These are phyloP conservation scores for Trachelus iudaicus DNA, from an alignment of 2,888 invertebrate genomes.

Conservation along the genomic window DNA sequence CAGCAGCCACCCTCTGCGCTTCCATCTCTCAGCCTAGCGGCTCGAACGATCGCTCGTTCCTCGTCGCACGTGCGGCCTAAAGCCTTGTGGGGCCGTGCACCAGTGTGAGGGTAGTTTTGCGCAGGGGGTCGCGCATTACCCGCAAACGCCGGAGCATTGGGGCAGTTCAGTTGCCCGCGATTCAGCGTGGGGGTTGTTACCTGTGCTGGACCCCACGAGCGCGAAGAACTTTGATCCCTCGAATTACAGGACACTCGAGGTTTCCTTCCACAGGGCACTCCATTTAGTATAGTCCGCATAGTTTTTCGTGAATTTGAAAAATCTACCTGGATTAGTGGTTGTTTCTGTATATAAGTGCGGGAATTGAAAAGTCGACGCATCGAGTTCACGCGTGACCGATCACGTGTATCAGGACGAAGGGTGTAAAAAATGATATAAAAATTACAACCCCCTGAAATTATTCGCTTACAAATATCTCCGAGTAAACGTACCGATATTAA, in stretches of 20 bases:
- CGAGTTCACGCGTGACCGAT: neutral
- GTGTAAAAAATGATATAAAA: neutral
- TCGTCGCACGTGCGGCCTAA: conserved; percentile 23
- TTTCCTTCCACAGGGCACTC: neutral
- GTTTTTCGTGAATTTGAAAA: too few species aligned
- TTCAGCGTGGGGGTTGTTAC: conserved; percentile 55
- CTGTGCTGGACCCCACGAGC: conserved; percentile 9
- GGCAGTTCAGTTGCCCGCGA: conserved; percentile 59
- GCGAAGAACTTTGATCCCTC: neutral
- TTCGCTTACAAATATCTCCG: neutral
- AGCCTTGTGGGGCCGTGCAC: conserved; percentile 16
- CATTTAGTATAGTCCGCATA: neutral
- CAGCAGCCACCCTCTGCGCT: neutral
- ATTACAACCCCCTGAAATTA: neutral
- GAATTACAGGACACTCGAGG: neutral
- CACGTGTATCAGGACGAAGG: neutral
- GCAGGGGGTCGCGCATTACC: conserved; percentile 60
- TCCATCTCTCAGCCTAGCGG: neutral
- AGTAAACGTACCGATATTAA: neutral
- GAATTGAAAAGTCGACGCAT: neutral
- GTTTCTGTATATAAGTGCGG: neutral
- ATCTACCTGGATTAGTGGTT: neutral
- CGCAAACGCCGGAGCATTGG: conserved; percentile 26
- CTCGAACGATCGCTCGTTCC: conserved; percentile 23
- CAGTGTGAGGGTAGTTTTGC: conserved; percentile 49